These are phyloP conservation scores for Emydoidea blandingii DNA, from an alignment of 2,797 vertebrate species.

Conservation along the genomic window DNA sequence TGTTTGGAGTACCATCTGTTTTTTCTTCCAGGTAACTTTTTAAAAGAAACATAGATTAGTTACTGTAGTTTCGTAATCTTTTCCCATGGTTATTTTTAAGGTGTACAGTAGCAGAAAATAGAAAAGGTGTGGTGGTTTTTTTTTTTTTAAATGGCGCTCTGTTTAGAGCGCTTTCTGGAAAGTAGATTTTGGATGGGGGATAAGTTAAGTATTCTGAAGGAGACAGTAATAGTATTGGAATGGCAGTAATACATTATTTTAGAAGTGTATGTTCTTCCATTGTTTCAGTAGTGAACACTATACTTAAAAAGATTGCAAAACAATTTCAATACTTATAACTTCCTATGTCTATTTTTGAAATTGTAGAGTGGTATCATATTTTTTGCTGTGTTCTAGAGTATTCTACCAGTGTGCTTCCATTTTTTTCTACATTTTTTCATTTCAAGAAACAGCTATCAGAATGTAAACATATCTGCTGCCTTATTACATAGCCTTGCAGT, in stretches of 20 bases:
- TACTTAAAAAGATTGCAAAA: not conserved
- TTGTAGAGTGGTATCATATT: not conserved
- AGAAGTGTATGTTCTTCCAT: not conserved
- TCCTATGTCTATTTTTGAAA: not conserved
- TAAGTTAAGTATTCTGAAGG: constrained; percentile 17
- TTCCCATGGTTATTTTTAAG: not conserved
- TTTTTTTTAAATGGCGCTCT: not conserved
- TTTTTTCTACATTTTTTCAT: not conserved
- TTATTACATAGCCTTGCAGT: not conserved
- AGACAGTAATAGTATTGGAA: not conserved
- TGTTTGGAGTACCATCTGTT: not conserved
- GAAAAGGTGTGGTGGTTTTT: not conserved
- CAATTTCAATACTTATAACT: constrained; percentile 15
- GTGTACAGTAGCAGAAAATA: not conserved
- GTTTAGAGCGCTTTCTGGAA: not conserved
- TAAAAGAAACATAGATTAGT: not conserved
- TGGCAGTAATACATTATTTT: not conserved
- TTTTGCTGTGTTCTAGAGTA: not conserved
- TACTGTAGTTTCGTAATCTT: not conserved
- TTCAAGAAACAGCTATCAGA: not conserved
- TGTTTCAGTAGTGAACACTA: not conserved
- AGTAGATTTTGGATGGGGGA: not conserved
- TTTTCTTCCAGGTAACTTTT: not conserved
- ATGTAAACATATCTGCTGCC: not conserved
- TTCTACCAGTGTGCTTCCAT: not conserved